These are phyloP conservation scores for Erpornis zantholeuca DNA, from an alignment of 2,113 vertebrate genomes.

Conservation along the genomic window DNA sequence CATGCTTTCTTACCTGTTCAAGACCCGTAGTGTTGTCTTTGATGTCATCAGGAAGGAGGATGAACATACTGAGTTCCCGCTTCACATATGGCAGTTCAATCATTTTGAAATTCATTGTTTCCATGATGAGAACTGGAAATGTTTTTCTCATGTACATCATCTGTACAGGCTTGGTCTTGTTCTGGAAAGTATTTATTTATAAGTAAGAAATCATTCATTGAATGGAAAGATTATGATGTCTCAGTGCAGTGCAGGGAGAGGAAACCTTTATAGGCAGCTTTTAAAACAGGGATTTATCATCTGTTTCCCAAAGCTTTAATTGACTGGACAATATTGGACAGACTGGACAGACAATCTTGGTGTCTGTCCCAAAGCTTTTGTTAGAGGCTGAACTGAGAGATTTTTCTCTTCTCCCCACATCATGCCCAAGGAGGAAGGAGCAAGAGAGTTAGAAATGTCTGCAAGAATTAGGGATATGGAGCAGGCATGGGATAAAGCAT, in stretches of 20 bases:
- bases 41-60: slow-evolving; percentile 77
- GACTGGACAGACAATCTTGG: no score
- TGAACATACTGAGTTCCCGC: slow-evolving; percentile 83
- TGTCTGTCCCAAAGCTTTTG: neutral
- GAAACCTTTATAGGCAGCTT: neutral
- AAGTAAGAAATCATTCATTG: neutral
- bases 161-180: slow-evolving; percentile 75
- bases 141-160: slow-evolving; percentile 77
- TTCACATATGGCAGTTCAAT: slow-evolving; percentile 81
- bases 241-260: neutral
- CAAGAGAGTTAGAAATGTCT: neutral
- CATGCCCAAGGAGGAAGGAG: neutral
- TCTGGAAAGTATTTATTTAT: slow-evolving; percentile 59
- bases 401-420: neutral
- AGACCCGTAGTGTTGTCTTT: slow-evolving; percentile 75
- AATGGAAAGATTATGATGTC: neutral
- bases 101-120: slow-evolving; percentile 67
- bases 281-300: neutral
- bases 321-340: neutral
- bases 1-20: slow-evolving; percentile 72
- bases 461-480: neutral
- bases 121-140: slow-evolving; percentile 68
- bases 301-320: neutral
- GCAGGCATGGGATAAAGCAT: neutral
- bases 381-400: neutral